phyloP scores from a whole-genome alignment of 2,888 invertebrate genomes.

The Penaeus monodon region DNA sequence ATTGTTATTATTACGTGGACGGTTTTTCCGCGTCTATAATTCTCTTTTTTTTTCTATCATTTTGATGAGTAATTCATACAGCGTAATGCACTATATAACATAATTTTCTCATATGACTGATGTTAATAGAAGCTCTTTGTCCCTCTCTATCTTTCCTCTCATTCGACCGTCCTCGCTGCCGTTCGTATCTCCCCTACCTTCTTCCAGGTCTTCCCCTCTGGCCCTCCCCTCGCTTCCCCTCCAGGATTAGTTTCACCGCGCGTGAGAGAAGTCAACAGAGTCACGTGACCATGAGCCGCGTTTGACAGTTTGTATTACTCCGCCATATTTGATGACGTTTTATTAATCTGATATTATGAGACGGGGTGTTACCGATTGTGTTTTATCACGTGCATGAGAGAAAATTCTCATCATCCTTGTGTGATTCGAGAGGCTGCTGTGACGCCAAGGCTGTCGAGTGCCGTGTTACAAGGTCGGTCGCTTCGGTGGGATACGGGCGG shows the following conservation, averaged over 20 bases:
- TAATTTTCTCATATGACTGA: not conserved
- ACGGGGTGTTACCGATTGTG: conserved; percentile 40
- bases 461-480: no score
- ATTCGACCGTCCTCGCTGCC: not conserved
- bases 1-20: no score
- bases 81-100: no score
- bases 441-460: no score
- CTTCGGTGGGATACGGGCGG: no score
- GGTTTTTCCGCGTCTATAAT: no score
- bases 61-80: no score
- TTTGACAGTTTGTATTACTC: conserved; percentile 17
- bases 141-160: conserved; percentile 12
- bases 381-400: conserved; percentile 52
- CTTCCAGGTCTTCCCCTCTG: not conserved
- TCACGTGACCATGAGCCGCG: conserved; percentile 35
- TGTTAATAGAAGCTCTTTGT: not conserved
- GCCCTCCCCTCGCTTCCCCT: not conserved
- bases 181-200: not conserved
- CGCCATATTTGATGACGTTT: conserved; percentile 33
- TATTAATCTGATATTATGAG: conserved; percentile 60
- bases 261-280: conserved; percentile 61
- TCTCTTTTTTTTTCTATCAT: no score
- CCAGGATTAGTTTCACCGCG: conserved; percentile 15
- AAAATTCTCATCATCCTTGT: no score
- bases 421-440: no score